Conservation (phyloP, 2,113 vertebrate genomes). For the Osmerus eperlanus region DNA sequence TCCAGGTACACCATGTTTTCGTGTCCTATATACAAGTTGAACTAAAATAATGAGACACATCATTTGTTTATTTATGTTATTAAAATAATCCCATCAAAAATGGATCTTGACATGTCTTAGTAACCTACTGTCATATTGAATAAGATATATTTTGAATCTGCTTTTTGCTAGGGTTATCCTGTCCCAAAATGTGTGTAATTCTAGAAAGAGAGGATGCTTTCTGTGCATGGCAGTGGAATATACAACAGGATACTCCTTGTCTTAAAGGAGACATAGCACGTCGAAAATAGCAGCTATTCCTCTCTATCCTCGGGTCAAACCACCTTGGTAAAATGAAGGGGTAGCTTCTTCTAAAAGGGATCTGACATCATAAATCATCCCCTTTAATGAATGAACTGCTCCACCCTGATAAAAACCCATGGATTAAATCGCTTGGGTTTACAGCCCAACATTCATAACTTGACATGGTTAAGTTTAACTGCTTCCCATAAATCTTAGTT, state of each 20-base stretch:
- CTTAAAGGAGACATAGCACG: slow-evolving; percentile 6
- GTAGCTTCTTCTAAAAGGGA: slow-evolving; percentile 22
- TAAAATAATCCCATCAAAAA: too few species aligned
- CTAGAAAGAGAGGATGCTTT: too few species aligned
- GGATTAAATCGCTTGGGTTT: slow-evolving; percentile 37
- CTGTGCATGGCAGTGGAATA: too few species aligned
- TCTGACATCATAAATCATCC: slow-evolving; percentile 32
- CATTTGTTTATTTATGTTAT: too few species aligned
- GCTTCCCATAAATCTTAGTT: slow-evolving; percentile 43
- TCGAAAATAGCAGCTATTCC: slow-evolving; percentile 28
- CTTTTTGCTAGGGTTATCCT: too few species aligned
- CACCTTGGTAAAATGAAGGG: slow-evolving; percentile 22
- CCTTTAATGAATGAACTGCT: slow-evolving; percentile 34
- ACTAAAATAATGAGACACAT: too few species aligned
- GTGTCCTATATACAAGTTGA: too few species aligned
- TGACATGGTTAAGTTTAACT: slow-evolving; percentile 42
- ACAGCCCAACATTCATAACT: slow-evolving; percentile 15
- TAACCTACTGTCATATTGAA: too few species aligned
- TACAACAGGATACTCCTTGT: not conserved
- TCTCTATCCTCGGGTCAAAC: slow-evolving; percentile 29
- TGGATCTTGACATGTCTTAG: too few species aligned
- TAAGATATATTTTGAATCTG: too few species aligned
- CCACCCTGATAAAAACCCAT: slow-evolving; percentile 24
- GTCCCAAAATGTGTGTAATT: too few species aligned
- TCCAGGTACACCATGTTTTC: too few species aligned